These are phyloP conservation scores for Podarcis cretensis DNA, from an alignment of 2,113 vertebrate species.

Conservation along the genomic window DNA sequence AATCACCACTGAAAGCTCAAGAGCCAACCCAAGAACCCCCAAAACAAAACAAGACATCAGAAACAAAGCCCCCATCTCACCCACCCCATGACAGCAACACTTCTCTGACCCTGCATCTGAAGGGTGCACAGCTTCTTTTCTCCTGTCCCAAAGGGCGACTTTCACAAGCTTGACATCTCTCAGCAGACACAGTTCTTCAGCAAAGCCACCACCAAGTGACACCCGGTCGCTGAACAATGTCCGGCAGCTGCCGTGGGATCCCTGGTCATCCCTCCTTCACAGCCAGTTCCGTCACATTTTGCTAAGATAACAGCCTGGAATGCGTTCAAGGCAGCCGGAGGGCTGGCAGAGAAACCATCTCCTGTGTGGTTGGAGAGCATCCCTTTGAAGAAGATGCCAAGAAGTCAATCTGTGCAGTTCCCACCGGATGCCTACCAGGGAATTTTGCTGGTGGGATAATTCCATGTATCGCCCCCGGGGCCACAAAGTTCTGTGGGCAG, in stretches of 20 bases:
- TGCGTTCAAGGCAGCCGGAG: rapidly evolving
- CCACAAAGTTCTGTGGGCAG: rapidly evolving
- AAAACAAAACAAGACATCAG: not conserved
- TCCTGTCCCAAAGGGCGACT: not conserved
- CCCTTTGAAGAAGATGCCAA: not conserved
- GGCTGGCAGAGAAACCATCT: conserved; percentile 6
- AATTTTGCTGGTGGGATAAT: not conserved
- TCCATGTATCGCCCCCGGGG: not conserved
- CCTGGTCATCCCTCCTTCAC: not conserved
- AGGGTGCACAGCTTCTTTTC: not conserved
- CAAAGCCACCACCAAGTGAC: not conserved
- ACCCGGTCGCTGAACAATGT: not conserved
- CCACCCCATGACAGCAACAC: not conserved
- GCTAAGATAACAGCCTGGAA: not conserved
- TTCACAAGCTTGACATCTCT: not conserved
- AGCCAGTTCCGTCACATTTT: not conserved
- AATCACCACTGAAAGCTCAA: not conserved
- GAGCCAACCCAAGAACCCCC: not conserved
- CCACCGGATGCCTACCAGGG: not conserved
- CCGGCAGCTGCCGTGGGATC: conserved; percentile 1
- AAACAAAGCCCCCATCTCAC: not conserved
- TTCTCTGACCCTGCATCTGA: conserved; percentile 18
- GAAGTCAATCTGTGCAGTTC: not conserved
- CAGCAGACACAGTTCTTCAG: not conserved
- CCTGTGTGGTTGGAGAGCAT: rapidly evolving